A percentile compares a stretch with the other conserved stretches of the same genome.
These are phyloP conservation scores for Lithobates sylvaticus DNA, from an alignment of 2,797 vertebrate genomes.

Conservation along the genomic window DNA sequence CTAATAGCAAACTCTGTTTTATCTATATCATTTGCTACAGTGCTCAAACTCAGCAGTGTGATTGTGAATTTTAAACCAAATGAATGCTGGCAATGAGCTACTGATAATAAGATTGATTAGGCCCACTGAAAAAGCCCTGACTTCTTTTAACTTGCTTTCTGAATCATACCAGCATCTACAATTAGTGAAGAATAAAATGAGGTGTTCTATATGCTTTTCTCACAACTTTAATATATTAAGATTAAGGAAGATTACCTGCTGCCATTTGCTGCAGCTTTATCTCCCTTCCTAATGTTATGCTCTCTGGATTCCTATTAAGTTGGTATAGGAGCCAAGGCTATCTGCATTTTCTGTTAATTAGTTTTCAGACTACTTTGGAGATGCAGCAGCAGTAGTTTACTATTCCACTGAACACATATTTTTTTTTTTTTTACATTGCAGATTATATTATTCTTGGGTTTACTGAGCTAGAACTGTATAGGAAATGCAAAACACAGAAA, in stretches of 20 bases:
- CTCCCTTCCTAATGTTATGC: conserved; percentile 31
- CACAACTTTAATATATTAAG: conserved; percentile 22
- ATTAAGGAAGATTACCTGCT: conserved; percentile 32
- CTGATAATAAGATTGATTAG: neutral
- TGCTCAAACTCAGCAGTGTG: too few relatives aligned
- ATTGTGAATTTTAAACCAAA: neutral
- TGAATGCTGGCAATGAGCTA: neutral
- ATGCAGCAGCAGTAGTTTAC: conserved; percentile 28
- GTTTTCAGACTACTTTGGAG: conserved; percentile 43
- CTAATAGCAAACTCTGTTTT: too few relatives aligned
- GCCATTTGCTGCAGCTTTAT: conserved; percentile 23
- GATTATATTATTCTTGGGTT: neutral
- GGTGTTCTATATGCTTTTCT: neutral
- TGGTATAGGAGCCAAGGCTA: conserved; percentile 37
- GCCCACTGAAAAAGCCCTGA: neutral
- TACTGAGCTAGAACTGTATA: conserved; percentile 8
- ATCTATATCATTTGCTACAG: too few relatives aligned
- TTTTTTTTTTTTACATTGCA: neutral
- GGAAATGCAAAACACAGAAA: neutral
- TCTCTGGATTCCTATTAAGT: conserved; percentile 43
- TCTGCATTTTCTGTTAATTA: conserved; percentile 41
- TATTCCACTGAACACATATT: neutral
- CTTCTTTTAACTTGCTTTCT: neutral
- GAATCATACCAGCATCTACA: neutral
- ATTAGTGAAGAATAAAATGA: neutral